Base-by-base conservation (phyloP, 2,113 vertebrate species). In the Channa argus region DNA sequence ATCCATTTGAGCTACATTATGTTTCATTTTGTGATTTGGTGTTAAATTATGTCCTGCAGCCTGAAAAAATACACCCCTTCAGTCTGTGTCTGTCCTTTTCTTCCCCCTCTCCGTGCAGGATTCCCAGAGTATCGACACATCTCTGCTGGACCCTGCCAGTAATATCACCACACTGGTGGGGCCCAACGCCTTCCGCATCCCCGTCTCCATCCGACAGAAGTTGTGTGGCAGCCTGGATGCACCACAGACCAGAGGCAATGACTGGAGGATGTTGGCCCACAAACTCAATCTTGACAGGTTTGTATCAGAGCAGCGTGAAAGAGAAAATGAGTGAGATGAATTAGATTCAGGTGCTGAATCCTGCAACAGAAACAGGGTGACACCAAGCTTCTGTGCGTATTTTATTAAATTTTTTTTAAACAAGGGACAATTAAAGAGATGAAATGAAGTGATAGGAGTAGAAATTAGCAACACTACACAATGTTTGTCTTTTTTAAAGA, bases 181-280 rank as follows among this genome's bases (percentile, higher is more conserved):
- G 9, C 97, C 97, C 34, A 95, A 95, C 0, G 97, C 98, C 14
- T 99, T 99, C 91, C 97, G 97, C 78, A 98, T 99, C 83, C 98
- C 98, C 0, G 95, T 96, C n/a, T 97, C 97, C 0, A 97, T 99
- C 75, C 89, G 98, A 43, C 98, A 99, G 94, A 99, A 99, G 92
- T 92, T 99, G 79, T 99, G 98, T 51, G 97, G 96, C 91, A 99
- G 98, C 88, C 95, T 99, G 90, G 98, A 99, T 0, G 97, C 98
- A 0, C 98, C 98, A 0, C 97, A 99, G 91, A 98, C 97, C n/a
- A 90, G 98, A 46, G 98, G 98, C 58, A 98, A 99, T 0, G 98
- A 99, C 94, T 99, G 98, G 98, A 92, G 98, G 88, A 97, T 99
- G 96, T 85, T 99, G 86, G 98, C 98, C 14, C 98, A 98, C 88